Base-by-base conservation (phyloP, 2,797 vertebrate genomes). In the Melanotaenia trifasciata region DNA sequence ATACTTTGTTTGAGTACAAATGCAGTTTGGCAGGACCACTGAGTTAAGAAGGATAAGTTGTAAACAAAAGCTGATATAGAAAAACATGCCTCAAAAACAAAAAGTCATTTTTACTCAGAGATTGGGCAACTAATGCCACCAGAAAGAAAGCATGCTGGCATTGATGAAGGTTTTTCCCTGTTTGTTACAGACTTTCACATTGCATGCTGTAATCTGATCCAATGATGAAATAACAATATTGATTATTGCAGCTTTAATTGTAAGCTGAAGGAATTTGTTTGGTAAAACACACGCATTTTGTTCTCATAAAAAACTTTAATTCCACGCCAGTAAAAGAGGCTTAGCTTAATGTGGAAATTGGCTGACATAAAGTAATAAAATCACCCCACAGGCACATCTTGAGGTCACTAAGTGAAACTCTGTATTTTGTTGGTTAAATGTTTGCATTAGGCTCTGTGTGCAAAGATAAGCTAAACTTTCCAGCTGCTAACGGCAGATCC, bases 241-340 rank as follows among this genome's bases (percentile, higher is more conserved):
- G 47, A n/a, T 72, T 45, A 32, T 35, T 35, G 57, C 36, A 32
- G 45, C 20, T 64, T 64, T 59, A 65, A 14, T 36, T 10, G 18
- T 32, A 2, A 38, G 30, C 12, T 59, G 30, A 58, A 50, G 45
- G 30, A 51, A 33, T 16, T 16, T 18, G 35, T 53, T 8, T 28
- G 20, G 35, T 11, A 20, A 50, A 50, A 51, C 45, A 7, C 12
- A 30, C 14, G 7, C 13, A 40, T 16, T 64, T 35, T 51, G n/a
- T 35, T 30, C 33, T n/a, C 7, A 60, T 54, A 3, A 57, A 36
- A 43, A 20, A 56, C 16, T 38, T 13, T 30, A 12, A 54, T n/a
- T 13, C 30, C 10, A n/a, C 1, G 30, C 16, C 26, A 28, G 32
- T 12, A 16, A 38, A 28, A 1, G 47, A n/a, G 26, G 16, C 3